Conservation (phyloP, 2,888 invertebrate species). For the Ichneumoninae sp. region DNA sequence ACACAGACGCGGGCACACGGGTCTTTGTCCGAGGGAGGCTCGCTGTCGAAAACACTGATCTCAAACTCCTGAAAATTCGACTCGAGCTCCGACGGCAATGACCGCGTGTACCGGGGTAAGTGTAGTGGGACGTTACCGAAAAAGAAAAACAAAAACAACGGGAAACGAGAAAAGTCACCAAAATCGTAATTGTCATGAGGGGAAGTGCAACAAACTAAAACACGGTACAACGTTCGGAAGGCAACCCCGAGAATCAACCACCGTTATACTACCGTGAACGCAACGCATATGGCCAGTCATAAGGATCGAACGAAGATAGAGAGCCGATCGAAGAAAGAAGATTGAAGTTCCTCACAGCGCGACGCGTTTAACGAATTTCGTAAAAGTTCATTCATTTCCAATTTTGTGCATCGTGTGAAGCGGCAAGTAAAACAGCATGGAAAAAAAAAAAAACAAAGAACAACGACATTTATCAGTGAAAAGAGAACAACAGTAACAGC, state of each 20-base stretch:
- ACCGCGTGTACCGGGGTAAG: background rate
- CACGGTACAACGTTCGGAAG: conserved; percentile 43
- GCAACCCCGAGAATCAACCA: background rate
- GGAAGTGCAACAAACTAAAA: background rate
- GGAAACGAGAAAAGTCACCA: background rate
- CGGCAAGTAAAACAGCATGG: background rate
- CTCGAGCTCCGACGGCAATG: conserved; percentile 2
- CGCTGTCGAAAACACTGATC: conserved; percentile 56
- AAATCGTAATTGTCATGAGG: background rate
- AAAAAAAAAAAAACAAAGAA: conserved; percentile 17
- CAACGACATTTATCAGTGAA: conserved; percentile 7
- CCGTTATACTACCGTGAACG: background rate
- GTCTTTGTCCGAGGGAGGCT: background rate
- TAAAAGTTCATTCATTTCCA: conserved; percentile 21
- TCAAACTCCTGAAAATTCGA: conserved; percentile 52
- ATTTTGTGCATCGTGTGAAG: conserved; percentile 32
- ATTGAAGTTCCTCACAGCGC: conserved; percentile 52
- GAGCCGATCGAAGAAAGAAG: conserved; percentile 13
- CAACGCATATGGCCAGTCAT: conserved; percentile 25
- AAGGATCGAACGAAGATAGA: background rate
- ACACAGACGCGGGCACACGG: background rate
- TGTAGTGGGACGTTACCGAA: background rate
- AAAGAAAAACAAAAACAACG: background rate
- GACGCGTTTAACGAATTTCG: conserved; percentile 23
- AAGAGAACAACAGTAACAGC: conserved; percentile 8